Evolutionary conservation across 2,888 invertebrate genomes (phyloP), one percentile per base, ranked within the genome.

Genomic region (Oxystoma pomonae): DNA sequence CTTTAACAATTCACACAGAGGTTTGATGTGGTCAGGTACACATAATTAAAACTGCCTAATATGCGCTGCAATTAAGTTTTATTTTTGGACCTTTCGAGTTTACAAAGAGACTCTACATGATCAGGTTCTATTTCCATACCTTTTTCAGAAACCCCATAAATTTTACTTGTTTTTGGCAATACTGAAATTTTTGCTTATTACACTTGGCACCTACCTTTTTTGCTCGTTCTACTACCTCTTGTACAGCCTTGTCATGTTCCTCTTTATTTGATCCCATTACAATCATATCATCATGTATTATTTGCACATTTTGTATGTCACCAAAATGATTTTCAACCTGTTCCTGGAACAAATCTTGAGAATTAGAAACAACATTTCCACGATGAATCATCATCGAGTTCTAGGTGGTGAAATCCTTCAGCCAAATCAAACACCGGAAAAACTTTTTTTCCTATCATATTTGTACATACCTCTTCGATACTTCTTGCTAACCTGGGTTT

Each of bases 121-220:
- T 58, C 57, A 59, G 50, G 12, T 22, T 61, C 55, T 21, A 57
- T 50, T 22, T 35, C 57, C 59, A 64, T 61, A 7, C 55, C 59
- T 9, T 35, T n/a, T 59, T 59, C 16, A 18, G 61, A 61, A 49
- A 64, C 50, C 59, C 55, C 19, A 59, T 49, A 57, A 69, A 74
- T 57, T 69, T 70, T 3, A 73, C 64, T 65, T 69, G 65, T 56
- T 67, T 58, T 56, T 61, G 35, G 16, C 58, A 58, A 57, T 70
- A 67, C 61, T 68, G 62, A 61, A 67, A 68, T 64, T 73, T 73
- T 20, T 61, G 22, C 57, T 57, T 50, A 57, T 71, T 70, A 57
- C 71, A 72, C 62, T 65, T 70, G 1, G 71, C 63, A 20, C 62
- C 63, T 18, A 19, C 56, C 57, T 63, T 63, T 61, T 55, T 62